Evolutionary conservation across 2,797 vertebrate species (phyloP), one percentile per base, ranked within the genome.

Genomic region (Sebastes minor): DNA sequence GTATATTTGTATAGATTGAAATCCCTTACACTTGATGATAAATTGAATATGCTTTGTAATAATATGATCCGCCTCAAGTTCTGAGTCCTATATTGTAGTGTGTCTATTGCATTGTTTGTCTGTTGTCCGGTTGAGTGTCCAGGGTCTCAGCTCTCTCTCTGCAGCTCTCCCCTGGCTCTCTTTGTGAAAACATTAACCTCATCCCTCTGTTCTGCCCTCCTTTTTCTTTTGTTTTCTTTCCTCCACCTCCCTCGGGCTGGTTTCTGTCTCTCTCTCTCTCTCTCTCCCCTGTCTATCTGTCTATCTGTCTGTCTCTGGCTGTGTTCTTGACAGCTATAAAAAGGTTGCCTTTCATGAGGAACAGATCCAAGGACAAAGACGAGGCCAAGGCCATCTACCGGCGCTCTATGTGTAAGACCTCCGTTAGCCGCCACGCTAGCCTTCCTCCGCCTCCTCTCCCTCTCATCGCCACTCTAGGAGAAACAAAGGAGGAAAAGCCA

Each of bases 301-400:
- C 86, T 69, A 59, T 84, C 86, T 74, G 85, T 87, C 74, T 77
- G 74, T 89, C 77, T 87, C 96, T 96, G 96, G 86, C 88, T 92
- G 87, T 92, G 92, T 96, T 96, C 94, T 23, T 95, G 96, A 95
- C 97, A 97, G 98, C 98, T 94, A 96, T 99, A 96, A 99, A 99
- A 97, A 97, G 97, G 96, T 97, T 99, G 96, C 98, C 99, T 95
- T 99, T 99, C 97, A 98, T 99, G 98, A 98, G 99, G 98, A 99
- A 98, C 98, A 97, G 97, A 97, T 97, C 97, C 96, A 99, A 98
- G 97, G 98, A 99, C 94, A 99, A 99, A 97, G 99, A 99, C 98
- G 96, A 97, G 97, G 96, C 94, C 96, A 99, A 99, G 96, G 97
- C 98, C 94, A 96, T 97, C 97, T 99, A 99, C 96, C 98, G 98